phyloP scores from a whole-genome alignment of 2,113 vertebrate genomes.

The Regulus satrapa region DNA sequence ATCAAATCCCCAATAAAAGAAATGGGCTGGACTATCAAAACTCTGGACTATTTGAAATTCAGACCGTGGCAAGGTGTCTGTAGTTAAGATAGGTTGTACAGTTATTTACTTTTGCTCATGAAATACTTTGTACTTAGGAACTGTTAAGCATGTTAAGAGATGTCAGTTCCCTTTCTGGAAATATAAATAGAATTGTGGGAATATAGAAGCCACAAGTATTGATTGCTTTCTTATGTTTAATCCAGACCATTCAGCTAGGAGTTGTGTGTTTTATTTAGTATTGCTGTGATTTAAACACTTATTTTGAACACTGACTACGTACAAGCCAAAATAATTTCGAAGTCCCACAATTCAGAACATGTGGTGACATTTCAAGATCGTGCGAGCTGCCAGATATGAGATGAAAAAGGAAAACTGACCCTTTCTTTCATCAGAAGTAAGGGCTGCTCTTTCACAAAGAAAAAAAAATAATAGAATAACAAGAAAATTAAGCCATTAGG shows the following conservation, averaged over 20 bases:
- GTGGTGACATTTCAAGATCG: slow-evolving; percentile 22
- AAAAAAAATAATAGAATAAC: background rate
- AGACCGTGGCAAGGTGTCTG: background rate
- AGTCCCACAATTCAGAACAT: slow-evolving; percentile 40
- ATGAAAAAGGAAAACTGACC: background rate
- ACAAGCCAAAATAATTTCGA: background rate
- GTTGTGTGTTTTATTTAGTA: slow-evolving; percentile 8
- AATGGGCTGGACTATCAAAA: background rate
- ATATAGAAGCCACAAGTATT: slow-evolving; percentile 16
- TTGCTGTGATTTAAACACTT: slow-evolving; percentile 22
- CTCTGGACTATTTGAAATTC: background rate
- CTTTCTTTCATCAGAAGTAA: background rate
- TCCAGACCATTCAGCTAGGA: background rate
- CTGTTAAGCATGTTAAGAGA: background rate
- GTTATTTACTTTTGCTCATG: background rate
- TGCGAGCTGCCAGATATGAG: background rate
- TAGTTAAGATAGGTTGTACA: background rate
- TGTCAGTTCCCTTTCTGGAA: background rate
- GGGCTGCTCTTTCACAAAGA: background rate
- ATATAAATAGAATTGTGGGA: slow-evolving; percentile 41
- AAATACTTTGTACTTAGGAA: background rate
- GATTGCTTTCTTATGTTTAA: slow-evolving; percentile 35
- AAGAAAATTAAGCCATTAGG: background rate
- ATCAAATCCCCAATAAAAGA: background rate
- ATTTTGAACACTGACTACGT: slow-evolving; percentile 45